These are phyloP conservation scores for Linnaemya vulpina DNA, from an alignment of 2,888 invertebrate genomes.

Conservation along the genomic window DNA sequence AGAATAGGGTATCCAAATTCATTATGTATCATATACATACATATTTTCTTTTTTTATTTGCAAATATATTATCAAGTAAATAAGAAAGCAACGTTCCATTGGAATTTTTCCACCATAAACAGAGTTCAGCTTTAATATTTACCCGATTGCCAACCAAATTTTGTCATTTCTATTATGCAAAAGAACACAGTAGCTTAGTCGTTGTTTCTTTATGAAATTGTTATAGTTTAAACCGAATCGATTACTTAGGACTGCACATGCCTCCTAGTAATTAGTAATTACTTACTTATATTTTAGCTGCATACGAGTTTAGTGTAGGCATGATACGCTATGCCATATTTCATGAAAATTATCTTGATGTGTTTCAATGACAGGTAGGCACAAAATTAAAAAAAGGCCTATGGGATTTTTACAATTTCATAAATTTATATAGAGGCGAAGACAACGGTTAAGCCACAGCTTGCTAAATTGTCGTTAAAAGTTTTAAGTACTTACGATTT, in stretches of 20 bases:
- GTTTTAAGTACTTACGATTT: constrained; percentile 84
- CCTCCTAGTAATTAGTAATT: no score
- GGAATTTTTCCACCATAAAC: not conserved
- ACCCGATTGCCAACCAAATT: no score
- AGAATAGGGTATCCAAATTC: not conserved
- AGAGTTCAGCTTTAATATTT: not conserved
- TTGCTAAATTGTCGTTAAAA: not conserved
- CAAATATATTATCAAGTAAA: not conserved
- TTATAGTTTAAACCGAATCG: no score
- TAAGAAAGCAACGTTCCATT: not conserved
- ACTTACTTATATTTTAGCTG: no score
- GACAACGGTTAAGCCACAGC: constrained; percentile 12
- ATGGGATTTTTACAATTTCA: no score
- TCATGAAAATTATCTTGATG: no score
- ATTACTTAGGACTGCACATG: no score
- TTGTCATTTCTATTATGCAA: not conserved
- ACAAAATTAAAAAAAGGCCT: no score
- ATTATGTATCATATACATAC: not conserved
- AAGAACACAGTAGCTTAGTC: not conserved
- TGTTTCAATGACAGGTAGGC: no score
- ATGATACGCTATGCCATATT: no score
- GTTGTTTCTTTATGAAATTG: not conserved
- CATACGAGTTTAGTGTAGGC: no score
- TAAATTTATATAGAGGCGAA: no score
- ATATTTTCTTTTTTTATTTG: not conserved